Percentiles rank a stretch among this genome's conserved stretches.
These are phyloP conservation scores for Amblyjoppa proteus DNA, from an alignment of 2,888 invertebrate species.

Conservation along the genomic window DNA sequence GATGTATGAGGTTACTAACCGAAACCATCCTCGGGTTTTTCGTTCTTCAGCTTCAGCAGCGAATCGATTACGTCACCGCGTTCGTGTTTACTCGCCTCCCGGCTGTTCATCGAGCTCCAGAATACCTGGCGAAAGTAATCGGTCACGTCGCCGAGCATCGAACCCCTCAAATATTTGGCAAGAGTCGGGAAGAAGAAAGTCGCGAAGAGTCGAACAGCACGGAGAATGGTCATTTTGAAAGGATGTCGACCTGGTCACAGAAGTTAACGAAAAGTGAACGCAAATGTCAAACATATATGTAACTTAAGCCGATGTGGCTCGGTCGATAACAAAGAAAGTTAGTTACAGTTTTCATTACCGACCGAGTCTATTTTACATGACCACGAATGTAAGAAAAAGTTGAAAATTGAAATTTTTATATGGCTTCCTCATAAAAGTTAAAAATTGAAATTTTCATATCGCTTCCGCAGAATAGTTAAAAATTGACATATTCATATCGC, in stretches of 20 bases:
- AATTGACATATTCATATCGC: no score
- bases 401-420: no score
- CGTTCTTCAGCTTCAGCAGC: slow-evolving; percentile 76
- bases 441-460: no score
- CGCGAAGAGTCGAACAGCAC: slow-evolving; percentile 54
- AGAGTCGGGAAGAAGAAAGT: slow-evolving; percentile 77
- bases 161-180: slow-evolving; percentile 27
- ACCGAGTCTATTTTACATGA: background rate
- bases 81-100: slow-evolving; percentile 72
- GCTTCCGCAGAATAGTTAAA: no score
- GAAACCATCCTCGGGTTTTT: slow-evolving; percentile 69
- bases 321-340: background rate
- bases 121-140: slow-evolving; percentile 78
- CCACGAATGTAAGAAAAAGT: no score
- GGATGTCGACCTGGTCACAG: slow-evolving; percentile 55
- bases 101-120: slow-evolving; percentile 76
- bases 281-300: no score
- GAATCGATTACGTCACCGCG: slow-evolving; percentile 80
- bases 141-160: slow-evolving; percentile 69
- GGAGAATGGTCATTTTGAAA: slow-evolving; percentile 37
- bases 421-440: no score
- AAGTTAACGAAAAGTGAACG: background rate
- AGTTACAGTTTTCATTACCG: background rate
- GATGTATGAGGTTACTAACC: slow-evolving; percentile 69
- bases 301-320: no score